These are phyloP conservation scores for Byasa hedistus DNA, from an alignment of 2,888 invertebrate genomes.

Conservation along the genomic window DNA sequence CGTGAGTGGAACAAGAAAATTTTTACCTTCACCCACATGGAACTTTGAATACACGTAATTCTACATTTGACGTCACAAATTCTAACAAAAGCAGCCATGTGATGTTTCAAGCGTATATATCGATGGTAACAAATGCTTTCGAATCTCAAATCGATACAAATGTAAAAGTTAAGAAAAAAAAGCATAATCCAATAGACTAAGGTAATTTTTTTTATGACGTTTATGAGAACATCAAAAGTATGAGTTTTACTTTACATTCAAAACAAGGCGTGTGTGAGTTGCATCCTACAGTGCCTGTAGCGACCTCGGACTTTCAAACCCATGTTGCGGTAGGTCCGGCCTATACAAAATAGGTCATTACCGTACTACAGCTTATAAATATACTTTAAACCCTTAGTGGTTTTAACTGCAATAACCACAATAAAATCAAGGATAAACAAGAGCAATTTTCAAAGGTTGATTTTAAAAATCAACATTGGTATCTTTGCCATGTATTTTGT, in stretches of 20 bases:
- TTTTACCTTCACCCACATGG: conserved; percentile 8
- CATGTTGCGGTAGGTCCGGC: conserved; percentile 18
- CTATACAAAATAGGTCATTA: conserved; percentile 8
- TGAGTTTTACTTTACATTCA: no score
- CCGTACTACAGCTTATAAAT: conserved; percentile 2
- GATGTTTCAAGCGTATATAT: no score
- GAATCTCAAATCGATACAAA: no score
- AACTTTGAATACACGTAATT: not conserved
- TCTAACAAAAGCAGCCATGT: no score
- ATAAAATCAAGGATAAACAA: no score
- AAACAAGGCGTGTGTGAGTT: conserved; percentile 6
- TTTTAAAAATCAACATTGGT: no score
- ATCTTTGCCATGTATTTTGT: not conserved
- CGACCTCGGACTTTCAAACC: conserved; percentile 4
- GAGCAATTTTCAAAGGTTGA: no score
- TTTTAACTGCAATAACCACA: not conserved
- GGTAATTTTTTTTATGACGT: no score
- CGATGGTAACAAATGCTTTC: no score
- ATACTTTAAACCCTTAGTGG: not conserved
- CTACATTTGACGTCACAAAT: not conserved
- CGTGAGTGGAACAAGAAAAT: conserved; percentile 24
- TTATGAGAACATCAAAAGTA: no score
- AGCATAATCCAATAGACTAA: no score
- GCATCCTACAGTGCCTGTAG: not conserved
- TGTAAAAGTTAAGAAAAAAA: no score